A percentile compares a stretch with the other conserved stretches of the same genome.
Conservation (phyloP, 2,113 vertebrate species). For the Equus quagga region DNA sequence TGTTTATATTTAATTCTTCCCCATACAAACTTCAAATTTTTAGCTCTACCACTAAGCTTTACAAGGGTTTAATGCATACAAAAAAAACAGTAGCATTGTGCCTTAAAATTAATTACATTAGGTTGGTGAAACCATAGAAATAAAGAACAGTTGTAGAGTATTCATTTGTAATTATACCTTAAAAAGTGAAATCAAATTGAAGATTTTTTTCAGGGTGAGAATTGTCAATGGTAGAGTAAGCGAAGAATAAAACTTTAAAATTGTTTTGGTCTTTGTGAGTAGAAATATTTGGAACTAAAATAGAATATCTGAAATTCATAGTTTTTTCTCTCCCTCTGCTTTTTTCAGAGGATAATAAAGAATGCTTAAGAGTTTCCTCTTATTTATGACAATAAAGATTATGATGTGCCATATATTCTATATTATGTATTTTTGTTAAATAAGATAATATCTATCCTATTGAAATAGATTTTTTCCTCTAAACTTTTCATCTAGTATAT, state of each 20-base stretch:
- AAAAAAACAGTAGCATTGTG: not conserved
- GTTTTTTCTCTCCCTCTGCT: not conserved
- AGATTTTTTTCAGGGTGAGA: not conserved
- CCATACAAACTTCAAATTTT: not conserved
- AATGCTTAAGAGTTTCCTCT: not conserved
- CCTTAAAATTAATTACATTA: not conserved
- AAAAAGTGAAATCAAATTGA: slow-evolving; percentile 3
- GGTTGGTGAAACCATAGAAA: not conserved
- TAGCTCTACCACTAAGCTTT: not conserved
- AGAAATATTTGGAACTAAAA: not conserved
- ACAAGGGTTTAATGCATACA: not conserved
- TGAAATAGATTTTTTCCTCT: not conserved
- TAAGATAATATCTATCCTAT: not conserved
- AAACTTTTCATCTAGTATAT: not conserved
- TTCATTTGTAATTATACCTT: not conserved
- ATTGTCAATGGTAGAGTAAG: not conserved
- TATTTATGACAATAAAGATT: not conserved
- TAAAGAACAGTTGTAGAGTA: not conserved
- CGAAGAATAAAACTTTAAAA: not conserved
- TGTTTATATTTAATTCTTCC: slow-evolving; percentile 15
- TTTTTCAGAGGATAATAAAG: not conserved
- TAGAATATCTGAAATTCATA: not conserved
- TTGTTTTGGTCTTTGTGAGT: not conserved
- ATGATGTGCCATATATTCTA: not conserved
- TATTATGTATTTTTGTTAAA: not conserved